A percentile compares a stretch with the other conserved stretches of the same genome.
These are phyloP conservation scores for Florisuga fusca DNA, from an alignment of 2,797 vertebrate species.

Conservation along the genomic window DNA sequence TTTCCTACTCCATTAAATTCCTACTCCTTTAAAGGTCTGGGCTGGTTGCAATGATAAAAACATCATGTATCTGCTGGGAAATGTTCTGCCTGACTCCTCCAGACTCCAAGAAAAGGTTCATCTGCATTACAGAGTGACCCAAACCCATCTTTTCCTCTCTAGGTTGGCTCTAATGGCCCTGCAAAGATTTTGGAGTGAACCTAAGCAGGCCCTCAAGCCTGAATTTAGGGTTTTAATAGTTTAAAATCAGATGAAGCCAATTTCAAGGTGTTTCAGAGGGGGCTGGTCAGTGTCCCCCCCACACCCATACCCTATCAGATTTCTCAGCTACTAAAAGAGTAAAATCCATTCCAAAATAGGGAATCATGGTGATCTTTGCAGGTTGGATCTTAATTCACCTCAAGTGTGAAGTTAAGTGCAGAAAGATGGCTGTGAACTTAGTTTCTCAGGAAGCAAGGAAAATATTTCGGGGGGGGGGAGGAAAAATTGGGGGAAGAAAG, in stretches of 20 bases:
- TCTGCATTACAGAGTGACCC: not conserved
- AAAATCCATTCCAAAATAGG: not conserved
- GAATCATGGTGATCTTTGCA: not conserved
- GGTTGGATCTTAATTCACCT: not conserved
- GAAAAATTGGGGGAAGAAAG: not conserved
- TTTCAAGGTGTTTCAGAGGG: not conserved
- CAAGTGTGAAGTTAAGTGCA: not conserved
- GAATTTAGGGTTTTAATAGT: not conserved
- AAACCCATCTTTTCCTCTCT: not conserved
- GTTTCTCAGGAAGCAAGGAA: not conserved
- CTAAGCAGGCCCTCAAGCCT: not conserved
- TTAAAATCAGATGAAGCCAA: not conserved
- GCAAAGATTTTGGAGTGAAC: not conserved
- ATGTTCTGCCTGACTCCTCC: not conserved
- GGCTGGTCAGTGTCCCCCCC: not conserved
- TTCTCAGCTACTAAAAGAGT: not conserved
- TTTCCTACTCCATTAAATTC: too few species aligned
- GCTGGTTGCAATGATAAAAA: not conserved
- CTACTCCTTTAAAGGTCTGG: too few species aligned
- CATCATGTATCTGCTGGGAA: not conserved
- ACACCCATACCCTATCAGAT: not conserved
- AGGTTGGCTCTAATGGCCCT: not conserved
- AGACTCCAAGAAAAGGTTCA: not conserved
- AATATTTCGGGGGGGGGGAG: not conserved
- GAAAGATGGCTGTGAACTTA: not conserved